These are phyloP conservation scores for Thera obeliscata DNA, from an alignment of 2,888 invertebrate genomes.

Conservation along the genomic window DNA sequence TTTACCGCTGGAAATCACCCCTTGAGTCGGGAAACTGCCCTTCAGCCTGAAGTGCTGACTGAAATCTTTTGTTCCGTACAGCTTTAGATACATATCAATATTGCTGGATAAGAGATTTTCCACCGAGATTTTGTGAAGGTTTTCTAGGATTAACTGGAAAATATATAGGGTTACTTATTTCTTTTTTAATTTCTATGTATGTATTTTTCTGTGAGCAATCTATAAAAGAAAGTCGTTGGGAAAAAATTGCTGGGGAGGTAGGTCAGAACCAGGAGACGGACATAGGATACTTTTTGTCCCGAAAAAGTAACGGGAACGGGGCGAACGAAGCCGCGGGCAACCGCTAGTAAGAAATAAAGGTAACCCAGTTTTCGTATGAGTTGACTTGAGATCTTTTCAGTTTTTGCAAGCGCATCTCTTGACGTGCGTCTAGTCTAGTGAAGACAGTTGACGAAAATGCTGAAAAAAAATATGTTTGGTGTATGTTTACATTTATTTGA, in stretches of 20 bases:
- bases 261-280: too few species aligned
- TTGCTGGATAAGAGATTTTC: background rate
- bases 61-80: background rate
- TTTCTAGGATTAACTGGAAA: background rate
- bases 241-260: too few species aligned
- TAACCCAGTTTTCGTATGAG: background rate
- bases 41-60: slow-evolving; percentile 4
- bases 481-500: too few species aligned
- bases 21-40: background rate
- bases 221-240: too few species aligned
- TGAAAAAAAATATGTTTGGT: too few species aligned
- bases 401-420: background rate
- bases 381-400: background rate
- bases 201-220: too few species aligned
- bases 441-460: background rate
- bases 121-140: background rate
- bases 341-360: background rate
- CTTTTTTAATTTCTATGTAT: too few species aligned
- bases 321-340: too few species aligned
- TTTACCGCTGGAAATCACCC: slow-evolving; percentile 8
- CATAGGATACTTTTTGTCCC: too few species aligned
- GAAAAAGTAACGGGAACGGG: too few species aligned
- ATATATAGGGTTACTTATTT: too few species aligned
- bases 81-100: background rate
- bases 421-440: background rate